A percentile compares a stretch with the other conserved stretches of the same genome.
phyloP scores from a whole-genome alignment of 2,797 vertebrate species.

The Bovichtus diacanthus region DNA sequence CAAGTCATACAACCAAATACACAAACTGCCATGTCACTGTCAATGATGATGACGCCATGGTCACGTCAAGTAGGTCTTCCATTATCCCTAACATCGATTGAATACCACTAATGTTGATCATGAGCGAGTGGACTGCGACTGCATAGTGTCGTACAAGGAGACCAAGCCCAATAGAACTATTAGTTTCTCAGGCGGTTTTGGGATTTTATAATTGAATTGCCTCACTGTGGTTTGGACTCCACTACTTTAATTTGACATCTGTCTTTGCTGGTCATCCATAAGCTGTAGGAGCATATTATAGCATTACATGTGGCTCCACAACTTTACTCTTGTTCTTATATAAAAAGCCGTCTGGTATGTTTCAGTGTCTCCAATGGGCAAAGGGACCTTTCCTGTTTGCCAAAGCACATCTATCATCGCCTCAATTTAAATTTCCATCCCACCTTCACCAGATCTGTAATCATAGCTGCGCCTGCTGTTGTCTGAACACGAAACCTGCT shows the following conservation, averaged over 20 bases:
- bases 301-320: slow-evolving; percentile 26
- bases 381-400: slow-evolving; percentile 44
- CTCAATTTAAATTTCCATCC: slow-evolving; percentile 61
- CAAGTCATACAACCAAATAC: no score
- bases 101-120: no score
- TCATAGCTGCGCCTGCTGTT: slow-evolving; percentile 56
- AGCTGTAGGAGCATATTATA: not conserved
- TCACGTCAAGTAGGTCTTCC: no score
- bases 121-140: no score
- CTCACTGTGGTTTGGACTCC: not conserved
- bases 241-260: not conserved
- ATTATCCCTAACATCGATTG: no score
- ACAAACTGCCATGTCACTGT: no score
- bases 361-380: slow-evolving; percentile 29
- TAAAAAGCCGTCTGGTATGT: slow-evolving; percentile 19
- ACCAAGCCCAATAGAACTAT: slow-evolving; percentile 7
- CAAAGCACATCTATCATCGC: slow-evolving; percentile 45
- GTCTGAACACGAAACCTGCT: slow-evolving; percentile 66
- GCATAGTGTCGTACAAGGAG: not conserved
- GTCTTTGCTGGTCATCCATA: not conserved
- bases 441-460: slow-evolving; percentile 65
- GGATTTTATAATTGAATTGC: not conserved
- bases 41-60: no score
- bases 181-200: not conserved
- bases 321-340: not conserved